Evolutionary conservation across 2,113 vertebrate genomes (phyloP), one percentile per base, ranked within the genome.

Genomic region (Hypomesus transpacificus): DNA sequence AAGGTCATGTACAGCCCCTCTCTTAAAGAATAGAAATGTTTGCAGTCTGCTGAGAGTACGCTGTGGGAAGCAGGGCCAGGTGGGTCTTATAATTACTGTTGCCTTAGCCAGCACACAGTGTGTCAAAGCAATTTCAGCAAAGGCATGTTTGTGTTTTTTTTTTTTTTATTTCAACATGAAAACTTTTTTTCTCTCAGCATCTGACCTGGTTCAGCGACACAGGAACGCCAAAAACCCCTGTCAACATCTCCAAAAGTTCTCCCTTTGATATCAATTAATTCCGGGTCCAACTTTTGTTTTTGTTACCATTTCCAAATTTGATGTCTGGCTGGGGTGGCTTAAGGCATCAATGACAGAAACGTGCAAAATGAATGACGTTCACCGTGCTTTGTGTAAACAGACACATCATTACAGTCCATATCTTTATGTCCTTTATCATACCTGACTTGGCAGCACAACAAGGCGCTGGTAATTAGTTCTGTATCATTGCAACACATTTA

Each of bases 81-180:
- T 46, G 9, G 26, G 17, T 64, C 31, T 28, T 64, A 39, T 64
- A 64, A 64, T 61, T 61, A 61, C 59, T 61, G 59, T 61, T 26
- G 22, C 59, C 59, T 26, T 61, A 28, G 26, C 59, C 26, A 26
- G 24, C 59, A 11, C 22, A 61, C 59, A 24, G 59, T 61, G 59
- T 26, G 20, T 61, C 62, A 64, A 39, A 64, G 14, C 31, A 61
- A 61, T 64, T 64, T 39, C 26, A n/a, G n/a, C 54, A 64, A 64
- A 64, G 28, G 31, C 17, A 9, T 39, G 31, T 20, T 64, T 39
- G 31, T 64, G 17, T 7, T n/a, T 64, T 39, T 7, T 7, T n/a
- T 64, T 39, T 7, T 16, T 61, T 22, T 3, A 14, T 59, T 59
- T 59, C 57, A 59, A 9, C 8, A 13, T 13, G 39, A 11, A 46